Percentiles rank a stretch among this genome's conserved stretches.
Conservation (phyloP, 2,113 vertebrate species). For the Meles meles region DNA sequence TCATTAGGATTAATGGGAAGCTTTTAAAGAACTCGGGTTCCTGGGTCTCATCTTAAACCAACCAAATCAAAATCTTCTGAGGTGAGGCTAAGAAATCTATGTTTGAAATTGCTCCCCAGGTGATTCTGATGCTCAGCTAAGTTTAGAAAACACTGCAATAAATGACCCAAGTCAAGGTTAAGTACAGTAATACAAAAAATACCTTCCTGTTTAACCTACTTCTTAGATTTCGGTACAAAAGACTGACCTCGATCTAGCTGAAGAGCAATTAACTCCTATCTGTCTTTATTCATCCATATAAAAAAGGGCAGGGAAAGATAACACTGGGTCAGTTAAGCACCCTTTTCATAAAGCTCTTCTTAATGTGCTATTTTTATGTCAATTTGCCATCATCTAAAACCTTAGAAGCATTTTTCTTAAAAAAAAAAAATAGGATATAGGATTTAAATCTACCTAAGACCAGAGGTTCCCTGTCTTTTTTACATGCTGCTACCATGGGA, state of each 20-base stretch:
- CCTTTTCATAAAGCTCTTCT: constrained; percentile 65
- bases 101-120: constrained; percentile 45
- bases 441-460: constrained; percentile 49
- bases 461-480: neutral
- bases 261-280: constrained; percentile 78
- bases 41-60: neutral
- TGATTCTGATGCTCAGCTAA: constrained; percentile 36
- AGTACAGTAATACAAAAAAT: constrained; percentile 55
- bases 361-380: constrained; percentile 71
- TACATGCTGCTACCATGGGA: neutral
- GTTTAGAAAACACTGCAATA: constrained; percentile 52
- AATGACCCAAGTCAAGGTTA: constrained; percentile 72
- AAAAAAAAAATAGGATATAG: neutral
- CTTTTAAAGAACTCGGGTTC: constrained; percentile 35
- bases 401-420: constrained; percentile 39
- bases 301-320: constrained; percentile 73
- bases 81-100: neutral
- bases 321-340: constrained; percentile 74
- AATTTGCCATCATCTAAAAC: constrained; percentile 68
- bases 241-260: constrained; percentile 69
- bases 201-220: constrained; percentile 63
- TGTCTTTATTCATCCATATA: constrained; percentile 76
- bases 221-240: constrained; percentile 68
- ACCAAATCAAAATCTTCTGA: constrained; percentile 45
- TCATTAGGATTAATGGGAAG: constrained; percentile 22